Base-by-base conservation (phyloP, 1,140 invertebrate species). In the Marisa cornuarietis region DNA sequence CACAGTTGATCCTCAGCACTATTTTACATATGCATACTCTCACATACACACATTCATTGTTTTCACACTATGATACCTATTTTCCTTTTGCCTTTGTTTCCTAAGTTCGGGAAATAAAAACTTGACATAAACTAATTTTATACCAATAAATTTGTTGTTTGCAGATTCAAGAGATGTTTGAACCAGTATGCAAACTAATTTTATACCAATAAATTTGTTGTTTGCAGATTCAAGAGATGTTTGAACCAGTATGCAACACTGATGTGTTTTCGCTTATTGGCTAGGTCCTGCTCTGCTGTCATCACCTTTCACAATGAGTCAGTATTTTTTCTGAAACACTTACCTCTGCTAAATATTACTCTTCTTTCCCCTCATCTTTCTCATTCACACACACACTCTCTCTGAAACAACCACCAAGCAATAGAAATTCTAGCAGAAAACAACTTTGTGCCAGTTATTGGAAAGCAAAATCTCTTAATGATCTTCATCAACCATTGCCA, bases 271-370 rank as follows among this genome's bases (percentile, higher is more conserved):
- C 77, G 88, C 71, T 86, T 89, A 61, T 76, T 89, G 52, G 83
- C 83, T 51, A 81, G 88, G 79, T 85, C 87, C 20, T 85, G 83
- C 79, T 89, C 88, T 72, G 85, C 84, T 22, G 83, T 87, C 63
- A 83, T 88, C 24, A 87, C 81, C n/a, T 89, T 86, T 77, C 87
- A 89, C 81, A 85, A 86, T 76, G 83, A 83, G 88, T 89, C 81
- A 84, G 78, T 80, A 42, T 6, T 42, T 42, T 42, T 42, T 2
- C 6, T 42, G 31, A 2, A 42, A 42, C 6, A 42, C 31, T 42
- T 42, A 42, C 31, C 31, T 42, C 31, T 42, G 31, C 31, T 42
- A 42, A 42, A 42, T 42, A 42, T 2, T 2, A 42, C 31, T 42
- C 31, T 4, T 42, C 31, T 42, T 42, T 42, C 31, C 6, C 31